phyloP scores from a whole-genome alignment of 2,888 invertebrate species.

The Formica aserva region DNA sequence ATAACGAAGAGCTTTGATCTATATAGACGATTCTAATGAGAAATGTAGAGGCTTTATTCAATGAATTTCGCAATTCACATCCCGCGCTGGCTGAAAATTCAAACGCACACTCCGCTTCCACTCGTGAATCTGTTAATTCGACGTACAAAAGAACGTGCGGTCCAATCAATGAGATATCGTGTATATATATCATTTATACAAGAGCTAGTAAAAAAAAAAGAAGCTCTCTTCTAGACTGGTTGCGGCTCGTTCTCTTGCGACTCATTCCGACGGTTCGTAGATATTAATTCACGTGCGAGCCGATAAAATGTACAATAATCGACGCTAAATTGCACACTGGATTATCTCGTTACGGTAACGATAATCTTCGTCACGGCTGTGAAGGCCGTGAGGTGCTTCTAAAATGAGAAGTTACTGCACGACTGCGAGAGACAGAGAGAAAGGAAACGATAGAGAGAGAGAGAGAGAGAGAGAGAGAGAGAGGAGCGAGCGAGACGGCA shows the following conservation, averaged over 20 bases:
- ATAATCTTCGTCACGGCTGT: conserved; percentile 57
- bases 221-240: background rate
- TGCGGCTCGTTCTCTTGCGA: background rate
- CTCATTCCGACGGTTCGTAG: background rate
- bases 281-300: conserved; percentile 51
- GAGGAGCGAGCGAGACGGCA: conserved; percentile 49
- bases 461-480: conserved; percentile 3
- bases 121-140: conserved; percentile 23
- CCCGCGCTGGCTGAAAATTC: conserved; percentile 22
- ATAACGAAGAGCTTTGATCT: conserved; percentile 44
- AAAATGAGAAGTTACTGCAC: conserved; percentile 48
- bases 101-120: conserved; percentile 13
- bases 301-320: conserved; percentile 54
- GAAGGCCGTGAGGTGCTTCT: conserved; percentile 47
- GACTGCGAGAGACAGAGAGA: conserved; percentile 41
- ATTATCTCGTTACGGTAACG: conserved; percentile 58
- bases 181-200: conserved; percentile 4
- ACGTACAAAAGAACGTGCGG: conserved; percentile 7
- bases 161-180: conserved; percentile 24
- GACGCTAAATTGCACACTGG: conserved; percentile 54
- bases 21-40: conserved; percentile 37
- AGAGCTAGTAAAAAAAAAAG: conserved; percentile 24
- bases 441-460: background rate
- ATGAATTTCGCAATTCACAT: conserved; percentile 43
- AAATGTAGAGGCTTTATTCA: conserved; percentile 48